Base-by-base conservation (phyloP, 2,797 vertebrate genomes). In the Borostomias antarcticus region DNA sequence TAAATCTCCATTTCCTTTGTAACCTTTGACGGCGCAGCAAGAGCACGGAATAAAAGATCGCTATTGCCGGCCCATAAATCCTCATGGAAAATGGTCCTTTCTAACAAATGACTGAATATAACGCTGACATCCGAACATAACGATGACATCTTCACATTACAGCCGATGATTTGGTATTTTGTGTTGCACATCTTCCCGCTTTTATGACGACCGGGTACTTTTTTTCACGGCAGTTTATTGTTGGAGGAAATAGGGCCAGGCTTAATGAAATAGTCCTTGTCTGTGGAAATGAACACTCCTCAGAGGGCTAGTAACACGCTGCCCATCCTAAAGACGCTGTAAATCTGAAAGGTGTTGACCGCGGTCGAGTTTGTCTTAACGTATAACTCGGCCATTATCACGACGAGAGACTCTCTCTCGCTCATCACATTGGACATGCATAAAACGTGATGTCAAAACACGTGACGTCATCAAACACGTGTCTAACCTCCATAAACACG, bases 21-120 rank as follows among this genome's bases (percentile, higher is more conserved):
- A 92, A 92, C 93, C 89, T 92, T 92, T 85, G 85, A 85, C 87
- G 85, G 89, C 79, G 81, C 83, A 78, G 80, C 89, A 86, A 86
- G 89, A 91, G 73, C 79, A 75, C 60, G 61, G 77, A 83, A 90
- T 92, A 85, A 93, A 92, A 92, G 90, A 93, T 90, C 89, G 86
- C 68, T 70, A 77, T 87, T 89, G 79, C 89, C 79, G 78, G 78
- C 88, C 83, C 75, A 89, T 95, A 92, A 93, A 94, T 94, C 93
- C 82, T 84, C 91, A 86, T 89, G 82, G 84, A 90, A 93, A 89
- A 92, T 70, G 73, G 86, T 86, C 89, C 75, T 86, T 88, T 88
- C 85, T 82, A 84, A 86, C 77, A 91, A 91, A 92, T 85, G 84
- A 75, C 70, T 85, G 84, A 92, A 82, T 89, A 86, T 92, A 92